phyloP scores from a whole-genome alignment of 2,113 vertebrate genomes.

The Eptatretus burgeri region DNA sequence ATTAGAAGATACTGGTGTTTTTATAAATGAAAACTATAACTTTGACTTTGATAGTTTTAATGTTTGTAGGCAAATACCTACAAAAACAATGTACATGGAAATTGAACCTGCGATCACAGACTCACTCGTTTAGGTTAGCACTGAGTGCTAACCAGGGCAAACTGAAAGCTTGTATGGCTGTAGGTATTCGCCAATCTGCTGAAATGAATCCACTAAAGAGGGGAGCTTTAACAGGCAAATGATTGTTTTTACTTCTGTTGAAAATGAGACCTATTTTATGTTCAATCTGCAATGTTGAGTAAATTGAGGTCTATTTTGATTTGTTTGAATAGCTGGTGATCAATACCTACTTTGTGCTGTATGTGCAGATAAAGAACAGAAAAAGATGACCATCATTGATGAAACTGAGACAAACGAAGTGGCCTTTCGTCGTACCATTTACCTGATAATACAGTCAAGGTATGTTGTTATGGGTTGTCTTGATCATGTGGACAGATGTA shows the following conservation, averaged over 20 bases:
- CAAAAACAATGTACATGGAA: slow-evolving; percentile 3
- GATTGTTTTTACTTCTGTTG: too few species aligned
- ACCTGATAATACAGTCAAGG: slow-evolving; percentile 96
- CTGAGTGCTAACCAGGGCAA: too few species aligned
- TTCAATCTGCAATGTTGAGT: too few species aligned
- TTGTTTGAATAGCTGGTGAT: slow-evolving; percentile 5
- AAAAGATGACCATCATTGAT: slow-evolving; percentile 77
- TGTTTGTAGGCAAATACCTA: slow-evolving; percentile 7
- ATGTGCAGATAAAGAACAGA: slow-evolving; percentile 31
- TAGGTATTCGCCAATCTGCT: too few species aligned
- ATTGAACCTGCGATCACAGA: background rate
- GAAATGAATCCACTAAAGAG: too few species aligned
- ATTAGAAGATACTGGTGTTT: slow-evolving; percentile 13
- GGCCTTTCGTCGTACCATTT: slow-evolving; percentile 80
- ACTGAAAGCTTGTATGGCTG: too few species aligned
- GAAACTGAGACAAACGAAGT: slow-evolving; percentile 91
- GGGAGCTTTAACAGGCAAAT: too few species aligned
- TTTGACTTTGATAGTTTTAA: slow-evolving; percentile 11
- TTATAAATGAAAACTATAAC: background rate
- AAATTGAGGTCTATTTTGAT: too few species aligned
- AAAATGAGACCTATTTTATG: too few species aligned
- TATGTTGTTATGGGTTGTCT: slow-evolving; percentile 15
- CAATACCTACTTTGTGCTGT: slow-evolving; percentile 3
- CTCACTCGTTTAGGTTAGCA: too few species aligned
- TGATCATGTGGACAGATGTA: too few species aligned